These are phyloP conservation scores for Drosophila seguyi DNA, from an alignment of 1,140 invertebrate genomes.

Conservation along the genomic window DNA sequence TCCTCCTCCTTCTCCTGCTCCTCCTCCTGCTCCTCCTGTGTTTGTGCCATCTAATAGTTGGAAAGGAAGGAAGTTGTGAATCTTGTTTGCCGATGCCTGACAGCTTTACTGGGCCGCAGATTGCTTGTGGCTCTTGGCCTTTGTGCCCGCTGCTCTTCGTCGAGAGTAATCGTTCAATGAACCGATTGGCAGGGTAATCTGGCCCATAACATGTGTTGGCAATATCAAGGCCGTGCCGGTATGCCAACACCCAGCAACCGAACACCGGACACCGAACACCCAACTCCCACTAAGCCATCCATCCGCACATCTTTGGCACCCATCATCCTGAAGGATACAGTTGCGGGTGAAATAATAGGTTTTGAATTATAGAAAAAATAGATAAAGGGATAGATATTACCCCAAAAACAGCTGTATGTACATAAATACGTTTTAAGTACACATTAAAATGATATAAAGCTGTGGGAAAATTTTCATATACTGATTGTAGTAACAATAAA, in stretches of 20 bases:
- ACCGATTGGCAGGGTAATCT: constrained; percentile 80
- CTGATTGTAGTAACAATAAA: no score
- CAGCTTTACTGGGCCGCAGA: constrained; percentile 62
- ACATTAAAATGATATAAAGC: no score
- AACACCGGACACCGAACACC: not conserved
- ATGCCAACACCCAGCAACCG: constrained; percentile 16
- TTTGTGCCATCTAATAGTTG: constrained; percentile 53
- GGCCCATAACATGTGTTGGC: constrained; percentile 71
- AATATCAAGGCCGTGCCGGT: constrained; percentile 66
- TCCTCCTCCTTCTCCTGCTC: not conserved
- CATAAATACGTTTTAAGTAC: no score
- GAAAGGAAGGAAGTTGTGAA: constrained; percentile 74
- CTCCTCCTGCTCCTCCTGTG: not conserved
- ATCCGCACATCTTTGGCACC: constrained; percentile 7
- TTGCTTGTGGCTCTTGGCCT: constrained; percentile 29
- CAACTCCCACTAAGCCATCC: constrained; percentile 9
- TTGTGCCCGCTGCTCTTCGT: constrained; percentile 39
- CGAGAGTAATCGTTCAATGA: constrained; percentile 78
- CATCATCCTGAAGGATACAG: not conserved
- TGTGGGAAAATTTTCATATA: no score
- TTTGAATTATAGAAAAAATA: no score
- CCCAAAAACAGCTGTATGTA: no score
- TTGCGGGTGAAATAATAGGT: not conserved
- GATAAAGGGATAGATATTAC: no score
- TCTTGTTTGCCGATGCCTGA: constrained; percentile 60